Percentiles rank a stretch among this genome's conserved stretches.
Evolutionary conservation across 2,797 vertebrate genomes (phyloP).

Genomic region (Thunnus albacares): DNA sequence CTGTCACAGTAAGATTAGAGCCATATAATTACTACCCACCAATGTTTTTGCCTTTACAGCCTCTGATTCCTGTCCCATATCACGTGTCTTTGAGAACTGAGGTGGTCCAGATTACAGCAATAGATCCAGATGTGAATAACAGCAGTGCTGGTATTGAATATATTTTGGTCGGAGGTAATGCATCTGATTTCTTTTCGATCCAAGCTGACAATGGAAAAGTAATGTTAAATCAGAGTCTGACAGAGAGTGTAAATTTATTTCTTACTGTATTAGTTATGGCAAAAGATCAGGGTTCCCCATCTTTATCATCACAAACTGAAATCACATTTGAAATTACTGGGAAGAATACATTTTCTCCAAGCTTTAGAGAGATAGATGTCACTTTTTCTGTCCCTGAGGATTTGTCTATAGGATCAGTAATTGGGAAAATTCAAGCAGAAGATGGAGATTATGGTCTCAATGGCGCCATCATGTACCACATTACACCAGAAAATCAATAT

Average conservation of each 20-base stretch:
- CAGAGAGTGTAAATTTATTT: slow-evolving; percentile 55
- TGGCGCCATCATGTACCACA: slow-evolving; percentile 77
- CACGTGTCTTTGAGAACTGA: slow-evolving; percentile 75
- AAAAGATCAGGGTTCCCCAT: slow-evolving; percentile 79
- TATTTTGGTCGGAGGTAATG: slow-evolving; percentile 79
- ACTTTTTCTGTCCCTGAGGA: slow-evolving; percentile 84
- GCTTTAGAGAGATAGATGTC: slow-evolving; percentile 70
- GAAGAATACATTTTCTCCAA: slow-evolving; percentile 80
- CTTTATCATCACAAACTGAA: slow-evolving; percentile 75
- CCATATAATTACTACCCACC: slow-evolving; percentile 82
- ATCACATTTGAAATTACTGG: slow-evolving; percentile 80
- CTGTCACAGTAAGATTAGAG: slow-evolving; percentile 78
- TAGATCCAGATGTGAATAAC: slow-evolving; percentile 77
- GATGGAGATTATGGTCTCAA: slow-evolving; percentile 84
- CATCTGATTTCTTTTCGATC: slow-evolving; percentile 81
- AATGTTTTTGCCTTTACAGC: slow-evolving; percentile 73
- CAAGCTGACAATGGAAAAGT: slow-evolving; percentile 77
- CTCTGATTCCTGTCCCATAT: slow-evolving; percentile 75
- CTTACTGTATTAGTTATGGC: slow-evolving; percentile 75
- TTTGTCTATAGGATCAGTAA: slow-evolving; percentile 81
- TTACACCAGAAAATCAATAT: slow-evolving; percentile 65
- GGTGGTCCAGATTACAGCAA: slow-evolving; percentile 78
- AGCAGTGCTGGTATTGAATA: slow-evolving; percentile 74
- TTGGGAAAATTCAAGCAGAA: slow-evolving; percentile 83
- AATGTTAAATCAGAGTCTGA: slow-evolving; percentile 70